Base-by-base conservation (phyloP, 2,113 vertebrate species). In the Entomyzon cyanotis region DNA sequence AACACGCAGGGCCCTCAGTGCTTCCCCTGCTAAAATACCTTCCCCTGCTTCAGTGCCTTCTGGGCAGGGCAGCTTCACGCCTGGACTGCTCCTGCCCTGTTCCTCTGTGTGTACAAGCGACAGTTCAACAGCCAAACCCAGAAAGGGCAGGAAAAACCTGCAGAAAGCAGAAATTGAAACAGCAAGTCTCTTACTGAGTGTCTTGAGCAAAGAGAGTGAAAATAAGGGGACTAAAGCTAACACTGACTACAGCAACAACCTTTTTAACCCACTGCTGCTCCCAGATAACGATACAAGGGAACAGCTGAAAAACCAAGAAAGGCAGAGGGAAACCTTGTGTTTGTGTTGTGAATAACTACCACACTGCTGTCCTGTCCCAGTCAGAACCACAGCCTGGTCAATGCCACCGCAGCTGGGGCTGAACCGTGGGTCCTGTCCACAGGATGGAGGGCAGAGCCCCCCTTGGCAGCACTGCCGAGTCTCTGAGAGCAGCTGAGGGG, bases 1-100 rank as follows among this genome's bases (percentile, higher is more conserved):
- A 28, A 3, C 2, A 17, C 3, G 2, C 6, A 1, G 60, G 33
- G 46, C 30, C 19, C 47, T 37, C 4, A 3, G 52, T 50, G 70
- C 65, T 90, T 62, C 74, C 78, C 86, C 60, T 50, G 47, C 70
- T 62, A 20, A 41, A 56, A 6, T 16, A 27, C 7, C 50, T 2
- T 4, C 5, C 18, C 33, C 44, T 24, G 63, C 39, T 21, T 52
- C 47, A 11, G 70, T 2, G 22, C 71, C 55, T 49, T 22, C 58
- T 7, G n/a, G 89, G 86, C 64, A 50, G 2, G 2, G 76, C 41
- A 56, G 52, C 87, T 52, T 30, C 76, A 63, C 1, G 20, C 56
- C 56, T 11, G 47, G 11, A 1, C 46, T 7, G 1, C 1, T n/a
- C 44, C 60, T 59, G 77, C 78, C 68, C 53, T 3, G 10, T 6